A percentile compares a stretch with the other conserved stretches of the same genome.
phyloP scores from a whole-genome alignment of 2,113 vertebrate species.

The Prionailurus bengalensis region DNA sequence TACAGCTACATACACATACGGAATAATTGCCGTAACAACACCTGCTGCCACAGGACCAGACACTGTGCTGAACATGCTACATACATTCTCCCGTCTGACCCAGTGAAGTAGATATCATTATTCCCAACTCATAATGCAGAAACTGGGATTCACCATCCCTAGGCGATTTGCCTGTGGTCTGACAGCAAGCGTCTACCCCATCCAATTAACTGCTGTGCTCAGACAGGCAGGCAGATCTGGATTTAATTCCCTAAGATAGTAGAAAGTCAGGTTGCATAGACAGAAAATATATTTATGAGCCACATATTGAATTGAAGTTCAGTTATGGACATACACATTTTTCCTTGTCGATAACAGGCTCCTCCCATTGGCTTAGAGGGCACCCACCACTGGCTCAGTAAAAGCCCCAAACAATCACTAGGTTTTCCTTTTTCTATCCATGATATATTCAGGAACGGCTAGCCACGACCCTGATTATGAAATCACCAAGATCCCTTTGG shows the following conservation, averaged over 20 bases:
- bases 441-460: neutral
- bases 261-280: neutral
- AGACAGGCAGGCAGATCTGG: neutral
- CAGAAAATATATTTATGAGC: neutral
- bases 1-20: neutral
- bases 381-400: neutral
- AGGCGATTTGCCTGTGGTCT: neutral
- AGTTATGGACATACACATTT: neutral
- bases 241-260: neutral
- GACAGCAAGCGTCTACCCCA: rapidly evolving
- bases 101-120: neutral
- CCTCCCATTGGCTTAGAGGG: neutral
- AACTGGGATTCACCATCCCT: neutral
- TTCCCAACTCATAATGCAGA: neutral
- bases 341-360: neutral
- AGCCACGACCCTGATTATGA: neutral
- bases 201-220: neutral
- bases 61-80: neutral
- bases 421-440: neutral
- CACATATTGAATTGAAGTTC: neutral
- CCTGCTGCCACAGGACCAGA: neutral
- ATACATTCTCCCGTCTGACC: neutral
- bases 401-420: neutral
- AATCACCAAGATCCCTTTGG: neutral
- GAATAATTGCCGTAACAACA: neutral